Base-by-base conservation (phyloP, 2,113 vertebrate genomes). In the Pseudopipra pipra region DNA sequence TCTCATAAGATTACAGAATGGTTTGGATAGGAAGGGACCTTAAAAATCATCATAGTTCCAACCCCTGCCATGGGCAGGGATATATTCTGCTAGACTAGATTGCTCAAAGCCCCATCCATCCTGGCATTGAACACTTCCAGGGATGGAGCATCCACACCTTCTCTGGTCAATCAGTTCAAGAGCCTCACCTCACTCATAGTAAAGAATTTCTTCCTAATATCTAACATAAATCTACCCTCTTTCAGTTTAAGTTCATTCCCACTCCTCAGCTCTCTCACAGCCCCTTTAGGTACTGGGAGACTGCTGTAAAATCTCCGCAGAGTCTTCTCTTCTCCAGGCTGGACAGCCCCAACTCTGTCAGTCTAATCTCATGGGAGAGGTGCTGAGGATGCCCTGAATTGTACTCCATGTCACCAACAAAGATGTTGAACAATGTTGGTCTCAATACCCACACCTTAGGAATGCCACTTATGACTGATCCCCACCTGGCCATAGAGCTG, bases 21-120 rank as follows among this genome's bases (percentile, higher is more conserved):
- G 5, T 47, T 76, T 70, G 30, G 2, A 8, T 68, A 68, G 30
- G 25, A 70, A 70, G 9, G 11, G 9, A 19, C 14, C 11, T 62
- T 35, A 16, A 62, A 68, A 11, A 33, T 55, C 39, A 75, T 61
- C 17, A 16, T 19, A 6, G 5, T 55, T 55, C 21, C 30, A 49
- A 11, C 1, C 5, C 8, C 30, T 76, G 21, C 25, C 54, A 49
- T 27, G 9, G 1, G 1, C 8, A 21, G 0, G 0, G 25, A 19
- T 14, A 35, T 9, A 31, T 41, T 35, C 12, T 17, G 14, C 25
- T 35, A 35, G 30, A 70, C 14, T 14, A 70, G 25, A 14, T 55
- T 70, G 12, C 9, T 62, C 27, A 39, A 52, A 76, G 17, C 19
- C 16, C 39, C 21, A 8, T 44, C 31, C 20, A 44, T 55, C 31